phyloP scores from a whole-genome alignment of 2,113 vertebrate species.

The Nannospalax galili region DNA sequence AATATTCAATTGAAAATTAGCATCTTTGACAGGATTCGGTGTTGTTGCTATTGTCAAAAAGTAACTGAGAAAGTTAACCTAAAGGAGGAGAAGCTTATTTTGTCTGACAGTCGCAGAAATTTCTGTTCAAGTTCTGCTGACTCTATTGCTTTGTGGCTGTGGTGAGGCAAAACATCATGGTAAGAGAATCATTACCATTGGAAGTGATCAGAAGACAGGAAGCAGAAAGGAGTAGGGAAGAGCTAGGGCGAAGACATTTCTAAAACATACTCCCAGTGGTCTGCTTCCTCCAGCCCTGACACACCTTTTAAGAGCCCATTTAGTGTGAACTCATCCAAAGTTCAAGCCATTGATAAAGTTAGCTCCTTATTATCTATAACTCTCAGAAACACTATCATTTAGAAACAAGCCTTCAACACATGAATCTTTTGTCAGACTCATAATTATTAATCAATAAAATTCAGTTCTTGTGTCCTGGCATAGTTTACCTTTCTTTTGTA shows the following conservation, averaged over 20 bases:
- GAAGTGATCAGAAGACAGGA: neutral
- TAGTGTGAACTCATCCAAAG: neutral
- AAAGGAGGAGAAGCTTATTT: neutral
- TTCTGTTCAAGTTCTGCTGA: neutral
- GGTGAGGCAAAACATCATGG: neutral
- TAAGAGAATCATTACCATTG: neutral
- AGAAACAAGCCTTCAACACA: too few relatives aligned
- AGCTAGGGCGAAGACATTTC: neutral
- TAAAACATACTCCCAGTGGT: neutral
- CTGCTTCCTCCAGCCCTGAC: neutral
- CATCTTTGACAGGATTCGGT: too few relatives aligned
- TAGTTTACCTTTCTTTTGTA: neutral
- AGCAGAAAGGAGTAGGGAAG: neutral
- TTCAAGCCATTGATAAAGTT: too few relatives aligned
- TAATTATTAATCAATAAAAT: neutral
- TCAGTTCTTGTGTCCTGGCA: neutral
- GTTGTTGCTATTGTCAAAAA: neutral
- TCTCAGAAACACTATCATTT: too few relatives aligned
- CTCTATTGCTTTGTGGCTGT: neutral
- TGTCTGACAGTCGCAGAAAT: neutral
- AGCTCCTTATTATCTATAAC: too few relatives aligned
- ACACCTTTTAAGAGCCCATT: rapidly evolving
- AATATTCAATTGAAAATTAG: too few relatives aligned
- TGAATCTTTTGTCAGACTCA: neutral
- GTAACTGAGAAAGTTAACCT: neutral